These are phyloP conservation scores for Rallus crepitans DNA, from an alignment of 2,797 vertebrate species.

Conservation along the genomic window DNA sequence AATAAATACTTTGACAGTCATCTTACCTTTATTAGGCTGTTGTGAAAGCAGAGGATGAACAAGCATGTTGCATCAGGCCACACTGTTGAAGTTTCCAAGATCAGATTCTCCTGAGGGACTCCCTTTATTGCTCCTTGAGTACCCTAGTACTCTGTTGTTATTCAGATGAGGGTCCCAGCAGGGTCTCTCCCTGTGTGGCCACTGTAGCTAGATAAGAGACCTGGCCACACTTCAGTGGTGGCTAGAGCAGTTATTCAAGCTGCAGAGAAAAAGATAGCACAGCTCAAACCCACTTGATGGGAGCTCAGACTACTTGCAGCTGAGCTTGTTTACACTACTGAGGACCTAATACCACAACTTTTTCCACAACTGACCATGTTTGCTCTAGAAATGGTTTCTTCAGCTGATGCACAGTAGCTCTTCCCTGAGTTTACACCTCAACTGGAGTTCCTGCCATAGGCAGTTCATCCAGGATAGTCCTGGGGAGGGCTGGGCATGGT, in stretches of 20 bases:
- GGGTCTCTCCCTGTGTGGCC: rapidly evolving
- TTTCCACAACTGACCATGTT: background rate
- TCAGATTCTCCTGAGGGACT: background rate
- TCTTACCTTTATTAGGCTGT: background rate
- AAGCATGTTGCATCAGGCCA: background rate
- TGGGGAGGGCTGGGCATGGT: background rate
- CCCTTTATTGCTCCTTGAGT: background rate
- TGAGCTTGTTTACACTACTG: background rate
- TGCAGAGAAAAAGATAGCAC: background rate
- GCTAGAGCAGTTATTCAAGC: background rate
- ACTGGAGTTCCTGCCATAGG: background rate
- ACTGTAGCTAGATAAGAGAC: background rate
- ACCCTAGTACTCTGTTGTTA: background rate
- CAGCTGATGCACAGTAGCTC: background rate
- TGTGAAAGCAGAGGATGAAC: background rate
- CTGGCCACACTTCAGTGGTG: background rate
- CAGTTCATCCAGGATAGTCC: background rate
- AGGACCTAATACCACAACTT: background rate
- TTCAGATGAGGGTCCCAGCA: background rate
- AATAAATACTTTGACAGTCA: background rate
- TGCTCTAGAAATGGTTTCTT: background rate
- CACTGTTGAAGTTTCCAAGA: background rate
- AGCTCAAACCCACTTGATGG: background rate
- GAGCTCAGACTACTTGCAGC: background rate
- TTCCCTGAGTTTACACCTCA: background rate